Conservation (phyloP, 2,888 invertebrate genomes). For the Unio pictorum region DNA sequence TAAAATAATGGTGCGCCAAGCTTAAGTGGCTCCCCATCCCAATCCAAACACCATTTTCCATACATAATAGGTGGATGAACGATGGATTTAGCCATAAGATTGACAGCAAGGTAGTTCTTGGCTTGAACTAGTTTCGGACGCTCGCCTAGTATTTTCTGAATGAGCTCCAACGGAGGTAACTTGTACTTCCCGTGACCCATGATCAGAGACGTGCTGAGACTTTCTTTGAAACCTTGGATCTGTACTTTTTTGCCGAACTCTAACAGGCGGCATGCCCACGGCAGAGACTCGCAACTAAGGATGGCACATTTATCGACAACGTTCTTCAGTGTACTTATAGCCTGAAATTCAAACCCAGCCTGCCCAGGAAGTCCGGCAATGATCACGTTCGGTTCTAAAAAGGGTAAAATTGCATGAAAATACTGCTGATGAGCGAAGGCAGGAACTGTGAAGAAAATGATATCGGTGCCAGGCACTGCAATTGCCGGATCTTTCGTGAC, state of each 20-base stretch:
- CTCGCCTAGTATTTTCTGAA: constrained; percentile 46
- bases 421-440: constrained; percentile 61
- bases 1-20: constrained; percentile 52
- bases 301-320: constrained; percentile 36
- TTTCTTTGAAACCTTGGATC: constrained; percentile 51
- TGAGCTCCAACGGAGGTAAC: constrained; percentile 26
- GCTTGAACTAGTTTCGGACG: constrained; percentile 38
- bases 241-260: constrained; percentile 50
- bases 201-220: constrained; percentile 40
- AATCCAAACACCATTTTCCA: constrained; percentile 47
- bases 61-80: constrained; percentile 59
- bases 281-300: constrained; percentile 50
- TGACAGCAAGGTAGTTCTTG: constrained; percentile 52
- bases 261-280: constrained; percentile 58
- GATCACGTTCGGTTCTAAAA: constrained; percentile 45
- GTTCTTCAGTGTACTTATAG: constrained; percentile 36
- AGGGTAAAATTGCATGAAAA: constrained; percentile 44
- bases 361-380: constrained; percentile 59
- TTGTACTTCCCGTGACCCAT: constrained; percentile 30
- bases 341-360: constrained; percentile 58
- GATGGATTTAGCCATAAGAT: constrained; percentile 53
- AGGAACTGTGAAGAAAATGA: constrained; percentile 56
- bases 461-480: constrained; percentile 46
- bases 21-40: constrained; percentile 48
- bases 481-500: constrained; percentile 50